These are phyloP conservation scores for Bilobella aurantiaca DNA, from an alignment of 1,140 invertebrate genomes.

Conservation along the genomic window DNA sequence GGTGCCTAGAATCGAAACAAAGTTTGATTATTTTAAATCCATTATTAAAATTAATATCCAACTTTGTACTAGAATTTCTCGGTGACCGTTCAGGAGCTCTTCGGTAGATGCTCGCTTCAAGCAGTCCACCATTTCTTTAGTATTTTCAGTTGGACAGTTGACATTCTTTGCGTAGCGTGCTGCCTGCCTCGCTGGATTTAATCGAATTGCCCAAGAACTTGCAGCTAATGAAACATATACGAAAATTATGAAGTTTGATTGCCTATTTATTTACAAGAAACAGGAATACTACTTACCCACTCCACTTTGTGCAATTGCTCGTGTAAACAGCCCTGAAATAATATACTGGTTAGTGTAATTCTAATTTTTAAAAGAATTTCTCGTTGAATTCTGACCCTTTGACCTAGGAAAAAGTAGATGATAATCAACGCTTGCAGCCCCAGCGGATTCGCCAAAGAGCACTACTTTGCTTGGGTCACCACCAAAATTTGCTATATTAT, in stretches of 20 bases:
- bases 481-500: slow-evolving; percentile 49
- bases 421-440: slow-evolving; percentile 47
- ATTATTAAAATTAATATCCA: too few species aligned
- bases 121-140: slow-evolving; percentile 27
- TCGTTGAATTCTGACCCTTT: neutral
- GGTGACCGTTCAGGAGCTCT: slow-evolving; percentile 14
- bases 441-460: slow-evolving; percentile 43
- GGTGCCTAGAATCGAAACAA: too few species aligned
- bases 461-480: slow-evolving; percentile 48
- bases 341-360: neutral
- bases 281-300: neutral
- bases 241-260: neutral
- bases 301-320: slow-evolving; percentile 34
- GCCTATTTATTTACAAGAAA: neutral
- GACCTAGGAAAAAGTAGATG: slow-evolving; percentile 46
- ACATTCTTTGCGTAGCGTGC: slow-evolving; percentile 32
- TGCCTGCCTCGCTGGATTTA: slow-evolving; percentile 39
- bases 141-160: slow-evolving; percentile 37
- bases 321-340: slow-evolving; percentile 20
- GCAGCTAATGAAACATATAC: slow-evolving; percentile 5
- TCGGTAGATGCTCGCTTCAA: slow-evolving; percentile 37
- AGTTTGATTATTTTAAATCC: too few species aligned
- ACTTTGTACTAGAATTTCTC: slow-evolving; percentile 9
- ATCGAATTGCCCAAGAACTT: slow-evolving; percentile 32
- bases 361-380: neutral